Conservation (phyloP, 2,888 invertebrate genomes). For the Dermolepida albohirtum region DNA sequence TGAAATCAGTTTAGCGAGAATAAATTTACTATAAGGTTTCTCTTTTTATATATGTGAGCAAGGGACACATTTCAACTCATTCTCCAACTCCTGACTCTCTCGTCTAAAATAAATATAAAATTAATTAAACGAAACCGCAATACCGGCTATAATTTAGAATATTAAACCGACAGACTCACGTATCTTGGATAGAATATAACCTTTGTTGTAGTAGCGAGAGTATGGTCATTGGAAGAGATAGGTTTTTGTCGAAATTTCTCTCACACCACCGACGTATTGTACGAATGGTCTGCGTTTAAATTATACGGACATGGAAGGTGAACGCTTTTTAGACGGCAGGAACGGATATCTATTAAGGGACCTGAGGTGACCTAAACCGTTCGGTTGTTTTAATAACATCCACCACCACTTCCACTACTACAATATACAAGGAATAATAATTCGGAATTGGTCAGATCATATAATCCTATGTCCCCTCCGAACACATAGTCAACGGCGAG, state of each 20-base stretch:
- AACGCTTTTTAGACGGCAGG: constrained; percentile 46
- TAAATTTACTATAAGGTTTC: too few species aligned
- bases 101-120: constrained; percentile 45
- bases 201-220: constrained; percentile 15
- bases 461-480: constrained; percentile 53
- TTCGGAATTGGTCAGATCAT: constrained; percentile 59
- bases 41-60: constrained; percentile 2
- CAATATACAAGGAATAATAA: constrained; percentile 61
- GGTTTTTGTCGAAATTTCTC: constrained; percentile 36
- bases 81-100: constrained; percentile 28
- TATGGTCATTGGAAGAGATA: constrained; percentile 25
- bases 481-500: constrained; percentile 28
- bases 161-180: constrained; percentile 50
- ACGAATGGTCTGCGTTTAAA: constrained; percentile 51
- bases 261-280: constrained; percentile 35
- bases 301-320: constrained; percentile 46
- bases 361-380: constrained; percentile 53
- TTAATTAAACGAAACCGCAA: constrained; percentile 45
- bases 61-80: constrained; percentile 38
- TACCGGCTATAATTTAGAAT: constrained; percentile 49
- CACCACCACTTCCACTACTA: constrained; percentile 31
- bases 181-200: constrained; percentile 39
- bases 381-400: constrained; percentile 59
- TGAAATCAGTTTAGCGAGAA: too few species aligned
- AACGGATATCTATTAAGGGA: constrained; percentile 52